phyloP scores from a whole-genome alignment of 2,888 invertebrate species.

The Zele albiditarsus region DNA sequence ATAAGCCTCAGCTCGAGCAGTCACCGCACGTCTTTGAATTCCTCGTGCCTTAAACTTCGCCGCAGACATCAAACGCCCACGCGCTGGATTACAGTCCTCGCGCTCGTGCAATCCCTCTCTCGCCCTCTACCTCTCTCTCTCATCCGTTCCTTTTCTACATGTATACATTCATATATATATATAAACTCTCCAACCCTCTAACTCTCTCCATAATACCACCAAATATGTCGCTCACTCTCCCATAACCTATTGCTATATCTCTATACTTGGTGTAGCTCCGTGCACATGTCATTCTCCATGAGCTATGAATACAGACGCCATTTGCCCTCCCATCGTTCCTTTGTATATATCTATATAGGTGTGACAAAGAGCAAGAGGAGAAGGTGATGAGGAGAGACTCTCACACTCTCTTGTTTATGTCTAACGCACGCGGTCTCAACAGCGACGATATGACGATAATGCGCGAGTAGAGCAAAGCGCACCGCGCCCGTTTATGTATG shows the following conservation, averaged over 20 bases:
- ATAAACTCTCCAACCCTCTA: slow-evolving; percentile 27
- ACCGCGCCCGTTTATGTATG: slow-evolving; percentile 1
- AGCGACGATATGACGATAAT: not conserved
- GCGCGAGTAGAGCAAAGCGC: slow-evolving; percentile 33
- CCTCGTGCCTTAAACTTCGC: slow-evolving; percentile 44
- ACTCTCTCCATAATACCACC: slow-evolving; percentile 17
- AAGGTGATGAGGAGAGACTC: not conserved
- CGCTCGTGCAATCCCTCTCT: slow-evolving; percentile 31
- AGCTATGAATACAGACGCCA: slow-evolving; percentile 56
- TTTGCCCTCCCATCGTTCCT: slow-evolving; percentile 46
- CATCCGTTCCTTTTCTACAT: slow-evolving; percentile 7
- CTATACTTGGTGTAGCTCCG: slow-evolving; percentile 29
- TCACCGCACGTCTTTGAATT: slow-evolving; percentile 37
- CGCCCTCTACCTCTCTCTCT: slow-evolving; percentile 21
- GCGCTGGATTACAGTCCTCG: slow-evolving; percentile 57
- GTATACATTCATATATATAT: slow-evolving; percentile 23
- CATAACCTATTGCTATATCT: not conserved
- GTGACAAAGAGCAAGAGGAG: slow-evolving; percentile 24
- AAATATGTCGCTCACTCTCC: not conserved
- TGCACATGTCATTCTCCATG: slow-evolving; percentile 62
- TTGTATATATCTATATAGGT: slow-evolving; percentile 18
- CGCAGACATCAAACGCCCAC: slow-evolving; percentile 64
- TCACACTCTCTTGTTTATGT: slow-evolving; percentile 49
- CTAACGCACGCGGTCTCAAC: slow-evolving; percentile 43
- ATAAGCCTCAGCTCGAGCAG: slow-evolving; percentile 22